A percentile compares a stretch with the other conserved stretches of the same genome.
These are phyloP conservation scores for Mythimna pallens DNA, from an alignment of 2,888 invertebrate genomes.

Conservation along the genomic window DNA sequence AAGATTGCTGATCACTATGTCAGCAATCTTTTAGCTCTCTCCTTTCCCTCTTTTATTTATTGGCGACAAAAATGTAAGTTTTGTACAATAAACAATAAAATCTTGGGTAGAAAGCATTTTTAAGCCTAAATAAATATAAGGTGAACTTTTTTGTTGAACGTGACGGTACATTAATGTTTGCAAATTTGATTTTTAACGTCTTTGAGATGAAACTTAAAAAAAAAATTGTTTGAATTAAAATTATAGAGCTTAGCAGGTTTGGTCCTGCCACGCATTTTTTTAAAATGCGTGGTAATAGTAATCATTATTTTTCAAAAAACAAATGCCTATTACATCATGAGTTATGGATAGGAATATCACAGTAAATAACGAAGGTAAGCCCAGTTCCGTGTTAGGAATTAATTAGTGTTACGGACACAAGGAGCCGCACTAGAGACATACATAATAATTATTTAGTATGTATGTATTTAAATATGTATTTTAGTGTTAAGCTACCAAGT, in stretches of 20 bases:
- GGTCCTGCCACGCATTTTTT: no score
- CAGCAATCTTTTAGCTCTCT: constrained; percentile 13
- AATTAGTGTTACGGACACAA: no score
- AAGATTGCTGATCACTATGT: constrained; percentile 24
- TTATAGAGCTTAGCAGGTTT: neutral
- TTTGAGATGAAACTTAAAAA: neutral
- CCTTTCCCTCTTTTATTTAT: constrained; percentile 20
- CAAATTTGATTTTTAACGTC: constrained; percentile 2
- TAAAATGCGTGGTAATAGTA: no score
- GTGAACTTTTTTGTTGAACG: constrained; percentile 20
- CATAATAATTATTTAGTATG: no score
- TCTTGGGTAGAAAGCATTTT: neutral
- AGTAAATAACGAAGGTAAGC: no score
- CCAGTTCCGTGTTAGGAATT: no score
- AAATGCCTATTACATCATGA: no score
- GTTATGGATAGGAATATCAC: no score
- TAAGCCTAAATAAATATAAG: constrained; percentile 18
- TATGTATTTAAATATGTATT: no score
- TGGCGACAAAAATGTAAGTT: constrained; percentile 1
- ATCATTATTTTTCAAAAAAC: no score
- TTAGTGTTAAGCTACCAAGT: no score
- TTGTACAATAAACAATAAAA: constrained; percentile 2
- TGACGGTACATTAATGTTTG: constrained; percentile 26
- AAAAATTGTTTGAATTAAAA: neutral
- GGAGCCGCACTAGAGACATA: no score